Base-by-base conservation (phyloP, 2,888 invertebrate genomes). In the Xestia sexstrigata region DNA sequence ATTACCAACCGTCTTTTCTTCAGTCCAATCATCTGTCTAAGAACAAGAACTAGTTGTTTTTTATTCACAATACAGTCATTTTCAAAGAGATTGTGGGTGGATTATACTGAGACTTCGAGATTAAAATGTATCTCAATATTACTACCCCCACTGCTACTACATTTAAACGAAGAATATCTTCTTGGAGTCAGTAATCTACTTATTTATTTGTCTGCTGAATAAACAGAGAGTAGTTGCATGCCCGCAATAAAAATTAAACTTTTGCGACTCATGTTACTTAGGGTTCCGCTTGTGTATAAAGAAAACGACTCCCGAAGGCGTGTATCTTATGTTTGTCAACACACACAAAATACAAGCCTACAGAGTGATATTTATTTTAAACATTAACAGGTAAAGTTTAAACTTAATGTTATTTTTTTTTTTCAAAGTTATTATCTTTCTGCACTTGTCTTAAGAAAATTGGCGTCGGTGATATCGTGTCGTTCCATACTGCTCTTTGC, bases 181-280 rank as follows among this genome's bases (percentile, higher is more conserved):
- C 75, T 77, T 45, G 66, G 69, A 82, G 71, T 76, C 74, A 65
- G 75, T 79, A 77, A 82, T 87, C 74, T 81, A 83, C 72, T 79
- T 81, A 85, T 78, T 79, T 81, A 85, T 87, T 78, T 80, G 81
- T 80, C 68, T 82, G 63, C 60, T 77, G 83, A 82, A 82, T 83
- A 90, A 87, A 86, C 74, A 76, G 79, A 73, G 82, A 84, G 76
- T 63, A 78, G 82, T 85, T 77, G 79, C 82, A 80, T 75, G 76
- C n/a, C 70, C 55, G 83, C 87, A 81, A 86, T 86, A 85, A 86
- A 89, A 89, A 88, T 78, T 79, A 82, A 88, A 89, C 74, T 86
- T 88, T 85, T 82, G 83, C 73, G 74, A 82, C 84, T 85, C 83
- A 79, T 83, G 72, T 78, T 85, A 13, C 58, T 67, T 70, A 58